Conservation (phyloP, 1,140 invertebrate genomes). For the Macrobrachium rosenbergii region DNA sequence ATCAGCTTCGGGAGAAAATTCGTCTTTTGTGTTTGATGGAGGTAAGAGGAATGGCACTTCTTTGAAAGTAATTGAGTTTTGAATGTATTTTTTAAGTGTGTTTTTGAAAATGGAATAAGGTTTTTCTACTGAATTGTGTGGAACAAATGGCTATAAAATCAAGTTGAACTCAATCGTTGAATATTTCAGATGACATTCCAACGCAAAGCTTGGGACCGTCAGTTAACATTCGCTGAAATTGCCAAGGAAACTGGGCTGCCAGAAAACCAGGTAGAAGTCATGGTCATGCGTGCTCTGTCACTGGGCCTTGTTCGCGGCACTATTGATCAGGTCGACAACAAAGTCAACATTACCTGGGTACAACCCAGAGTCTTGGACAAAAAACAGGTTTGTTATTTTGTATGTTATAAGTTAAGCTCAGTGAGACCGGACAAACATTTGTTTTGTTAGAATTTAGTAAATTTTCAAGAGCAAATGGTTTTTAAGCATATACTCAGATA, state of each 20-base stretch:
- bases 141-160: not conserved
- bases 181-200: constrained; percentile 78
- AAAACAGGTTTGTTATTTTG: constrained; percentile 71
- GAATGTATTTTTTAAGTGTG: not conserved
- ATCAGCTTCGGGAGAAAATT: constrained; percentile 91
- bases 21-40: constrained; percentile 97
- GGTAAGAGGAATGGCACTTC: constrained; percentile 71
- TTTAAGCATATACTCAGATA: too few relatives aligned
- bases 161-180: not conserved
- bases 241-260: constrained; percentile 71
- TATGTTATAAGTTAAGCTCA: too few relatives aligned
- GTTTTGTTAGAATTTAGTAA: too few relatives aligned
- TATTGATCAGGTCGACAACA: constrained; percentile 92
- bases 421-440: too few relatives aligned
- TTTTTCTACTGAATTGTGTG: not conserved
- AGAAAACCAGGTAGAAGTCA: constrained; percentile 86
- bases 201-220: constrained; percentile 78
- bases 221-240: constrained; percentile 93
- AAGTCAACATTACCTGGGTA: constrained; percentile 90
- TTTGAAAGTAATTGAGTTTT: not conserved
- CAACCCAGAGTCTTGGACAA: constrained; percentile 90
- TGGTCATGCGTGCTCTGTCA: constrained; percentile 99
- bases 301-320: constrained; percentile 92
- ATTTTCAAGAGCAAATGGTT: too few relatives aligned
- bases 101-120: not conserved